A percentile compares a stretch with the other conserved stretches of the same genome.
Evolutionary conservation across 2,113 vertebrate species (phyloP).

Genomic region (Propithecus coquereli): DNA sequence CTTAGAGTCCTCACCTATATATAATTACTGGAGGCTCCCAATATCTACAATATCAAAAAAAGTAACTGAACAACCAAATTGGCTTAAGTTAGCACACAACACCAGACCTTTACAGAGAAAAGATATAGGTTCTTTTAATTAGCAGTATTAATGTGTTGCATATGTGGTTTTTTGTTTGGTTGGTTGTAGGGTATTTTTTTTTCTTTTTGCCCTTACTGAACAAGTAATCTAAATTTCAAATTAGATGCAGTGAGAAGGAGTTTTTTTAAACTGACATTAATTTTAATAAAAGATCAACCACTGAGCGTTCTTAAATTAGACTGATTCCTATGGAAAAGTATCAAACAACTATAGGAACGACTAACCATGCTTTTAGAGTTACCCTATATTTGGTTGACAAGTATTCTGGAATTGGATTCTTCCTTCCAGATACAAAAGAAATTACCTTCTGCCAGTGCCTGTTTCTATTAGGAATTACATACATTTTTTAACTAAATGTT

Average conservation of each 20-base stretch:
- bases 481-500: background rate
- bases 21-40: background rate
- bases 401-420: background rate
- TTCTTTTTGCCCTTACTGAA: background rate
- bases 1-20: background rate
- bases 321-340: background rate
- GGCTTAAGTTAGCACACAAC: background rate
- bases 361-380: background rate
- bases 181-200: background rate
- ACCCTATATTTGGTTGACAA: background rate
- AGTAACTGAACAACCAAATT: background rate
- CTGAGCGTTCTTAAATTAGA: background rate
- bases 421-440: constrained; percentile 9
- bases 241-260: background rate
- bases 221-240: constrained; percentile 29
- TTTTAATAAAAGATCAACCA: background rate
- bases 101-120: background rate
- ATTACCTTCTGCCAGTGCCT: constrained; percentile 4
- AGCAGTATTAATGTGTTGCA: background rate
- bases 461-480: constrained; percentile 24
- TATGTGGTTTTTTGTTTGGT: background rate
- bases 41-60: background rate
- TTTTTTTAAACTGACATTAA: background rate
- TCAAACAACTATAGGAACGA: background rate
- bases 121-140: background rate